These are phyloP conservation scores for Synergus laeviventris DNA, from an alignment of 2,888 invertebrate genomes.

Conservation along the genomic window DNA sequence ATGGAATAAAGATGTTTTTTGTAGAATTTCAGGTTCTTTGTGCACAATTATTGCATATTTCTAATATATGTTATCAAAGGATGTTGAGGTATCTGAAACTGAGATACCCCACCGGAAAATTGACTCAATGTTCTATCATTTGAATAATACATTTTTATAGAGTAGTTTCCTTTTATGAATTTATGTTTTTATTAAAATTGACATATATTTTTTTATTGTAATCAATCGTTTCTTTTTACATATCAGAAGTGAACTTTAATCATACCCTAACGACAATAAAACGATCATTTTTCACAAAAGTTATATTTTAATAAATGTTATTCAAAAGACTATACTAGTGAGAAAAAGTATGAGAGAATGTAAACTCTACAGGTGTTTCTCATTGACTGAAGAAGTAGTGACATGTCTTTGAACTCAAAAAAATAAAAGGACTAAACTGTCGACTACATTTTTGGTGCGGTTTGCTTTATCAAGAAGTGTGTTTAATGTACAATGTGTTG, in stretches of 20 bases:
- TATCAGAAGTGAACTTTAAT: neutral
- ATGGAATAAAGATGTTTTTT: neutral
- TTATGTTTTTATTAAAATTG: no score
- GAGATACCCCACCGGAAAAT: conserved; percentile 10
- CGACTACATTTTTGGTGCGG: neutral
- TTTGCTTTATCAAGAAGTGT: neutral
- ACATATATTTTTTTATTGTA: neutral
- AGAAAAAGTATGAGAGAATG: neutral
- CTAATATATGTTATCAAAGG: neutral
- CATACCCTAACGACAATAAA: neutral
- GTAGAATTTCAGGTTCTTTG: neutral
- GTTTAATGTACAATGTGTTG: neutral
- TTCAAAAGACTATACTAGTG: no score
- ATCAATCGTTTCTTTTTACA: neutral
- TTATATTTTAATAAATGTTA: no score
- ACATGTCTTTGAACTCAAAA: neutral
- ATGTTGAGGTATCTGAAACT: neutral
- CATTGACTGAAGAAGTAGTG: neutral
- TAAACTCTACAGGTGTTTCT: conserved; percentile 26
- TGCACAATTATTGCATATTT: conserved; percentile 4
- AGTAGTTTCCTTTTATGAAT: neutral
- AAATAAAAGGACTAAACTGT: neutral
- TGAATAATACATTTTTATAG: neutral
- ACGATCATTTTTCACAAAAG: no score
- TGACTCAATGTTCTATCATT: neutral